Evolutionary conservation across 2,113 vertebrate species (phyloP), one percentile per base, ranked within the genome.

Genomic region (Orthonyx spaldingii): DNA sequence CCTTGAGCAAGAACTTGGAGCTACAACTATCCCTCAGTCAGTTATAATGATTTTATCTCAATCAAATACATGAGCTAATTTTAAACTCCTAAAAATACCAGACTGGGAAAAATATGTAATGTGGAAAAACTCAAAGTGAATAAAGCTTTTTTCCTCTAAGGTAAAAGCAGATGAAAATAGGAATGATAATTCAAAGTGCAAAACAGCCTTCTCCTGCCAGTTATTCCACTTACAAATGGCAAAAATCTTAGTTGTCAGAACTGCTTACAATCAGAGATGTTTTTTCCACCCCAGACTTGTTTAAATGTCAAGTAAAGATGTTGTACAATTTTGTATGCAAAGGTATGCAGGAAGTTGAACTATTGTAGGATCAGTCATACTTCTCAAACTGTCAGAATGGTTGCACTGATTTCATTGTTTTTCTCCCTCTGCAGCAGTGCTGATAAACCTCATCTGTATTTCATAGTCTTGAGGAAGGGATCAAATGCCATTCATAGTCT

Each of bases 81-180:
- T 76, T 93, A 76, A 95, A 76, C 28, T 81, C 49, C 60, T 63
- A 63, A 90, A 75, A 84, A n/a, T 85, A 86, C 16, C 47, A 75
- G 79, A 41, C 22, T 22, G 22, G 35, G 44, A 77, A 56, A 84
- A 65, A 47, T 35, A 56, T 7, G 13, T 89, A 37, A 59, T 44
- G 41, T 95, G 85, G 76, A 90, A 94, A 96, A 95, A 81, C 41
- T 94, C 39, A 35, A 78, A 90, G 35, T 60, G 68, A 88, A 49
- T 92, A 71, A 85, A 90, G 16, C 37, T 76, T 69, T 91, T 69
- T 84, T 88, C n/a, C 27, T 14, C 46, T 50, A 47, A 84, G 68
- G 47, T 94, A 41, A 91, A 93, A 95, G n/a, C 85, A 83, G 52
- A 50, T 61, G 46, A 90, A 92, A 94, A 84, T 66, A 77, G 52